phyloP scores from a whole-genome alignment of 2,888 invertebrate species.

The Apamea anceps region DNA sequence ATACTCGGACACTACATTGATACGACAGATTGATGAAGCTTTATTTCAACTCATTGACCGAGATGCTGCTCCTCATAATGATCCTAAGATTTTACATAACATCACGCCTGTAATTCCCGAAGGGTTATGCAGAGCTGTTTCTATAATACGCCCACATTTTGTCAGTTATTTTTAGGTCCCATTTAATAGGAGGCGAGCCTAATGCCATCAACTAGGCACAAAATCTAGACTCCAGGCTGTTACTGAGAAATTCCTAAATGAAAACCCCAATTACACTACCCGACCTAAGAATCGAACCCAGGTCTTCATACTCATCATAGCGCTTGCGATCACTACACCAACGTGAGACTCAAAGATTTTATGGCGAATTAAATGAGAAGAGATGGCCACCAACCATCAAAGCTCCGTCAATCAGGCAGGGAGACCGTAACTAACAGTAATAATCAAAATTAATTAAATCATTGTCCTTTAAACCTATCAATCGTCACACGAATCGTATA shows the following conservation, averaged over 20 bases:
- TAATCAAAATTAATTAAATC: conserved; percentile 55
- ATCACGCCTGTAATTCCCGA: accelerated
- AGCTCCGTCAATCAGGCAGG: conserved; percentile 23
- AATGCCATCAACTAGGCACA: background rate
- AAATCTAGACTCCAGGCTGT: background rate
- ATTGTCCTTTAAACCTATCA: conserved; percentile 52
- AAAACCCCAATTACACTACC: background rate
- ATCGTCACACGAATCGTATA: conserved; percentile 54
- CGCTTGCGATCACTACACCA: background rate
- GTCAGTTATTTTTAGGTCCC: too few species aligned
- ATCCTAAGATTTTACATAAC: conserved; percentile 6
- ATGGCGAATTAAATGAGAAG: conserved; percentile 24
- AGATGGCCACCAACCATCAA: background rate
- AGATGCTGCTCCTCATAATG: background rate
- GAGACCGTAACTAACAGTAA: conserved; percentile 24
- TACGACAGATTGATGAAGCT: background rate
- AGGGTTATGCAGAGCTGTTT: background rate
- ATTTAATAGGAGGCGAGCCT: background rate
- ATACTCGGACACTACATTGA: background rate
- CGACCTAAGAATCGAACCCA: background rate
- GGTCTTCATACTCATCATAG: background rate
- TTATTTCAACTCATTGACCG: background rate
- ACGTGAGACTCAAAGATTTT: background rate
- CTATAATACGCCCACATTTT: background rate
- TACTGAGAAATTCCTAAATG: background rate